Evolutionary conservation across 2,797 vertebrate species (phyloP).

Genomic region (Holocentrus rufus): DNA sequence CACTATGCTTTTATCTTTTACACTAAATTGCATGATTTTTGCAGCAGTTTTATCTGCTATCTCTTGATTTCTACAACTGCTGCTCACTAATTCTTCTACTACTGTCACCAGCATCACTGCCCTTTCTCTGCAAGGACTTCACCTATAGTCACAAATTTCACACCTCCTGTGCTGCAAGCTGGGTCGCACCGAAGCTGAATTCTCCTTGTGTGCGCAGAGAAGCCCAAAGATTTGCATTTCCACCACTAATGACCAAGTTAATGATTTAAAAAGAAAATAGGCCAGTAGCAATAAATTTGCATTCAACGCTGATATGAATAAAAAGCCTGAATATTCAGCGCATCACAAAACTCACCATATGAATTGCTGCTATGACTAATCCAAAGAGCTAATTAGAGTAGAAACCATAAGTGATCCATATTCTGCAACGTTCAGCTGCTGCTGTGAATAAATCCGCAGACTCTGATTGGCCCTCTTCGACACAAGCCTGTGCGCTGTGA

Average conservation of each 20-base stretch:
- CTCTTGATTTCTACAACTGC: not conserved
- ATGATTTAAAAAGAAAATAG: slow-evolving; percentile 39
- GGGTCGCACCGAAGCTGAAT: not conserved
- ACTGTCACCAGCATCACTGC: not conserved
- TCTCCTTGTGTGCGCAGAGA: slow-evolving; percentile 4
- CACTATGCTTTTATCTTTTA: not conserved
- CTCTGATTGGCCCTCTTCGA: slow-evolving; percentile 59
- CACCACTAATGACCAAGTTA: slow-evolving; percentile 22
- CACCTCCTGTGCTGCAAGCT: not conserved
- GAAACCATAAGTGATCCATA: slow-evolving; percentile 49
- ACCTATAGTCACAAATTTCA: not conserved
- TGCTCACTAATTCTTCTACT: not conserved
- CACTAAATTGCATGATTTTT: slow-evolving; percentile 6
- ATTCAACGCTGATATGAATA: slow-evolving; percentile 44
- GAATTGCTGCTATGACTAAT: slow-evolving; percentile 47
- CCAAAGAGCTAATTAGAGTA: slow-evolving; percentile 64
- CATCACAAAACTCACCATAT: slow-evolving; percentile 39
- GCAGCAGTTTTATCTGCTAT: not conserved
- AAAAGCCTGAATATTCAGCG: slow-evolving; percentile 42
- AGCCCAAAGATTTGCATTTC: slow-evolving; percentile 37
- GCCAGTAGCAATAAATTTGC: slow-evolving; percentile 36
- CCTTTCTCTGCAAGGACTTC: not conserved
- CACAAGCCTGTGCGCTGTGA: slow-evolving; percentile 41
- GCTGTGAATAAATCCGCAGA: slow-evolving; percentile 63
- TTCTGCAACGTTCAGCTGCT: slow-evolving; percentile 58